A percentile compares a stretch with the other conserved stretches of the same genome.
Conservation (phyloP, 2,888 invertebrate species). For the Eristalis pertinax region DNA sequence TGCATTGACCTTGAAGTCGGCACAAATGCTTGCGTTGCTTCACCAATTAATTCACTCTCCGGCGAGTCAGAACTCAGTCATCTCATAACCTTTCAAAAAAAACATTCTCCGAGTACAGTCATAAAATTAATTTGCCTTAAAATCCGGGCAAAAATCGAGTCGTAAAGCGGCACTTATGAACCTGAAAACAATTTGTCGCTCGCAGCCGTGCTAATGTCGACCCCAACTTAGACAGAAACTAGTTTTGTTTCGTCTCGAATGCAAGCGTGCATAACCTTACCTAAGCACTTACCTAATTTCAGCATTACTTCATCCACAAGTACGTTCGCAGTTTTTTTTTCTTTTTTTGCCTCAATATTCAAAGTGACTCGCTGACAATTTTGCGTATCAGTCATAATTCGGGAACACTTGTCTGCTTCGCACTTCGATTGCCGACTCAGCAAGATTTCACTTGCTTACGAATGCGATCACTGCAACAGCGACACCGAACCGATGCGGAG, state of each 20-base stretch:
- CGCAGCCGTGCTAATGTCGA: not conserved
- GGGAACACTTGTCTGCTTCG: not conserved
- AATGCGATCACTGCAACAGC: not conserved
- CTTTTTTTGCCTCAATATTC: not conserved
- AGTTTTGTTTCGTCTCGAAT: not conserved
- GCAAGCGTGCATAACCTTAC: not conserved
- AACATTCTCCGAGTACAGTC: not conserved
- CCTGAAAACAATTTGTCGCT: not conserved
- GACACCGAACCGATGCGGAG: not conserved
- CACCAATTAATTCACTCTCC: too few species aligned
- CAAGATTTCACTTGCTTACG: slow-evolving; percentile 29
- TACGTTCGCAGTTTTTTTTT: not conserved
- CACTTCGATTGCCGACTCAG: not conserved
- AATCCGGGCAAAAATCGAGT: not conserved
- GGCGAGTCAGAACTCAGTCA: not conserved
- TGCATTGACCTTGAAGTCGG: too few species aligned
- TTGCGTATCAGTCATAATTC: slow-evolving; percentile 11
- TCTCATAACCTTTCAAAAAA: not conserved
- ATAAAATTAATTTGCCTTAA: not conserved
- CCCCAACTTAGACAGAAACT: not conserved
- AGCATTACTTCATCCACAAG: slow-evolving; percentile 31
- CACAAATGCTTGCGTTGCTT: too few species aligned
- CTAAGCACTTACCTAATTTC: slow-evolving; percentile 35
- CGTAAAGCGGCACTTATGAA: not conserved
- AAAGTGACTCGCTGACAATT: not conserved